Evolutionary conservation across 2,113 vertebrate genomes (phyloP).

Genomic region (Chaetodon auriga): DNA sequence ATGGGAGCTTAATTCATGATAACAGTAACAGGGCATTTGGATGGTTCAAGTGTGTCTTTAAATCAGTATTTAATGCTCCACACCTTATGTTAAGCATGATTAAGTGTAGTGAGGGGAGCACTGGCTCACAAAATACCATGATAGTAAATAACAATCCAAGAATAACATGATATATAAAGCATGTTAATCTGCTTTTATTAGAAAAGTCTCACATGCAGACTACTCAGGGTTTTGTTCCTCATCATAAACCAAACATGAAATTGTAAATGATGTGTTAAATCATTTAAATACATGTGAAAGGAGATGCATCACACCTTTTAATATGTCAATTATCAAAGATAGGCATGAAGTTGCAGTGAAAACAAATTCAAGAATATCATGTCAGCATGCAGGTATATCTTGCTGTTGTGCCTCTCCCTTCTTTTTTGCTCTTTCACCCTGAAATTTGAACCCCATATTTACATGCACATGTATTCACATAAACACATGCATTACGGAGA

Average conservation of each 20-base stretch:
- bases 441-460: conserved; percentile 28
- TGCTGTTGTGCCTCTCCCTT: background rate
- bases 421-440: conserved; percentile 14
- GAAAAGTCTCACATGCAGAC: conserved; percentile 13
- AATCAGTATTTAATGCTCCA: conserved; percentile 38
- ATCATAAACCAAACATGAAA: conserved; percentile 15
- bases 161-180: background rate
- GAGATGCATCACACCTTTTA: background rate
- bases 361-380: conserved; percentile 23
- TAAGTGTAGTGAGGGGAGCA: conserved; percentile 10
- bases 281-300: conserved; percentile 10
- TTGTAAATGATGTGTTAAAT: conserved; percentile 32
- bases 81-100: conserved; percentile 22
- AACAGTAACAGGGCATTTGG: conserved; percentile 38
- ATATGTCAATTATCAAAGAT: conserved; percentile 17
- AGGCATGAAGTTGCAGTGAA: background rate
- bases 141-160: conserved; percentile 24
- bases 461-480: conserved; percentile 13
- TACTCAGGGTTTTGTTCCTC: conserved; percentile 7
- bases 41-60: conserved; percentile 48
- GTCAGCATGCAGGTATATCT: conserved; percentile 7
- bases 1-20: conserved; percentile 49
- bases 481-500: conserved; percentile 18
- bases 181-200: conserved; percentile 8
- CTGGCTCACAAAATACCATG: conserved; percentile 18